Evolutionary conservation across 1,140 invertebrate species (phyloP), one percentile per base, ranked within the genome.

Genomic region (Aporrectodea caliginosa): DNA sequence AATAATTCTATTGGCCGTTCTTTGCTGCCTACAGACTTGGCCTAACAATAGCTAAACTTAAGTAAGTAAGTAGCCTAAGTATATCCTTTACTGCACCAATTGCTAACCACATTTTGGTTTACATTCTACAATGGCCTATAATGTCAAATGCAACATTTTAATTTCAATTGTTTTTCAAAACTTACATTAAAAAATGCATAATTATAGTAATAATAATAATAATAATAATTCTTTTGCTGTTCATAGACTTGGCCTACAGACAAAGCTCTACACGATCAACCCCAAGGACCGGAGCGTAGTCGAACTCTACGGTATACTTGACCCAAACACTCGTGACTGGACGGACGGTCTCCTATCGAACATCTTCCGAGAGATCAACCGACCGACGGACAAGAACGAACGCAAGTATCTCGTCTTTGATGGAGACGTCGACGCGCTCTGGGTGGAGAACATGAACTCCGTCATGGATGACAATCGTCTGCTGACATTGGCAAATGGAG

Each of bases 391-490:
- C 77, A 91, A 90, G 80, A 89, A 92, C 75, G 93, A 95, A 86
- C 90, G 91, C 74, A 91, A 92, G 75, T 96, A 95, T 84, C 94
- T 95, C 81, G 88, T 95, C 71, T 96, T 96, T 89, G 95, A 97
- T 86, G 95, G 95, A 2, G 95, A 97, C 85, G 94, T 97, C 78
- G 95, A 97, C 90, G 92, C 94, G 6, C 88, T 96, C 2, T 97
- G 95, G 95, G 94, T 97, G 81, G 95, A 96, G 89, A 96, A 96
- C 87, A 96, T 97, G 94, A 97, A 97, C 88, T 95, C 94, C 0
- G 94, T 97, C 2, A 96, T 97, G 95, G 95, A 97, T 85, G 95
- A 97, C 87, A 97, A 96, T 85, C 93, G 93, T 86, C 87, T 96
- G 71, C 86, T 97, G 70, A 96, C 95, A 0, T 88, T 97, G 80